Percentiles rank a stretch among this genome's conserved stretches.
These are phyloP conservation scores for Microcebus tavaratra DNA, from an alignment of 2,113 vertebrate species.

Conservation along the genomic window DNA sequence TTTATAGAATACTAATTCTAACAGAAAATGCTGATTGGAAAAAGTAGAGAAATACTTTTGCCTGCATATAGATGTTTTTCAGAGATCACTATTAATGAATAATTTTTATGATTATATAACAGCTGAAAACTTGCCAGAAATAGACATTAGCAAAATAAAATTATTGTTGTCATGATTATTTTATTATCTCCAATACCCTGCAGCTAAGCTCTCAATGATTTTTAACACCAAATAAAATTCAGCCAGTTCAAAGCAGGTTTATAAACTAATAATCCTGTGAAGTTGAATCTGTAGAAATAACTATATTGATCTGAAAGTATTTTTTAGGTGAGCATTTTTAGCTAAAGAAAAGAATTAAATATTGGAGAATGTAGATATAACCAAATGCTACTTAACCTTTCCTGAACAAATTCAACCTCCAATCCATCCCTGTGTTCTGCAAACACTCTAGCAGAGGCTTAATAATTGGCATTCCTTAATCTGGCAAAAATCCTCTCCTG, in stretches of 20 bases:
- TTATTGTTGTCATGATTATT: constrained; percentile 68
- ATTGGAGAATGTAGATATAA: not conserved
- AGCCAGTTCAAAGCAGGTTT: constrained; percentile 54
- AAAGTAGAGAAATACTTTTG: constrained; percentile 53
- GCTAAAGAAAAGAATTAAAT: constrained; percentile 43
- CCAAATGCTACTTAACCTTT: constrained; percentile 29
- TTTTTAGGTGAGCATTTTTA: constrained; percentile 42
- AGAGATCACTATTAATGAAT: constrained; percentile 35
- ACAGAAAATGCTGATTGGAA: constrained; percentile 34
- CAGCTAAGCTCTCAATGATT: constrained; percentile 40
- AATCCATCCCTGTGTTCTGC: not conserved
- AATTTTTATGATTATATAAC: constrained; percentile 45
- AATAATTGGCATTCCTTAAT: constrained; percentile 31
- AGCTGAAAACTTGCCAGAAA: constrained; percentile 61
- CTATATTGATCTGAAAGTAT: constrained; percentile 41
- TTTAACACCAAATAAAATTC: constrained; percentile 66
- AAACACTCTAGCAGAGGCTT: constrained; percentile 27
- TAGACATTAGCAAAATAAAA: constrained; percentile 63
- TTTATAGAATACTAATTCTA: not conserved
- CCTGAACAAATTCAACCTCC: constrained; percentile 14
- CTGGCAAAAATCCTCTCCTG: constrained; percentile 47
- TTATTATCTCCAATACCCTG: constrained; percentile 54
- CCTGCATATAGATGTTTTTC: constrained; percentile 47
- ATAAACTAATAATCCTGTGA: constrained; percentile 41
- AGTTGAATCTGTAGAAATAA: constrained; percentile 55